These are phyloP conservation scores for Lasioglossum vierecki DNA, from an alignment of 2,888 invertebrate species.

Conservation along the genomic window DNA sequence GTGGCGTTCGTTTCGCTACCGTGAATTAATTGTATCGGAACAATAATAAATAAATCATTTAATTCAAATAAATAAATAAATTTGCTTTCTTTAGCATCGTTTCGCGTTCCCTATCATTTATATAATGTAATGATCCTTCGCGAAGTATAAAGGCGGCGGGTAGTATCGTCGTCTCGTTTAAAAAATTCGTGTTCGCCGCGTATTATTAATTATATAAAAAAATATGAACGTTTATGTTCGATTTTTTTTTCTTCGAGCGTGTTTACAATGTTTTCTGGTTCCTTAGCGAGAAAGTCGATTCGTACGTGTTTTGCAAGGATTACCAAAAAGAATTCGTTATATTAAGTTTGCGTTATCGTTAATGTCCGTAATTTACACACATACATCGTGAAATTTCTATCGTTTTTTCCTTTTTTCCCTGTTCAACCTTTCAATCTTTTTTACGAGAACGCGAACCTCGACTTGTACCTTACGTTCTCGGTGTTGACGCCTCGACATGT, in stretches of 20 bases:
- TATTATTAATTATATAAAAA: conserved; percentile 68
- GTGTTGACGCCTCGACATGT: background rate
- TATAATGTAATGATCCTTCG: conserved; percentile 73
- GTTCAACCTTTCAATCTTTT: conserved; percentile 8
- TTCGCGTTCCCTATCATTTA: conserved; percentile 73
- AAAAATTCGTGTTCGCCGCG: conserved; percentile 68
- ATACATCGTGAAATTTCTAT: conserved; percentile 31
- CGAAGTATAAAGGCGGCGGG: conserved; percentile 69
- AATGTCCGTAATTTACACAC: conserved; percentile 45
- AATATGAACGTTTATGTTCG: conserved; percentile 76
- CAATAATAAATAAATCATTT: conserved; percentile 82
- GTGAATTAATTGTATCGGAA: conserved; percentile 74
- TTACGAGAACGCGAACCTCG: conserved; percentile 45
- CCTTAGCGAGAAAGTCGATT: conserved; percentile 71
- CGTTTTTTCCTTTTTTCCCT: background rate
- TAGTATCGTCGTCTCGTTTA: conserved; percentile 56
- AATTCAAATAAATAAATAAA: conserved; percentile 84
- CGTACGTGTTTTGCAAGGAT: conserved; percentile 45
- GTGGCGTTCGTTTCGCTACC: conserved; percentile 74
- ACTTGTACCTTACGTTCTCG: conserved; percentile 45
- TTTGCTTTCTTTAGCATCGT: conserved; percentile 80
- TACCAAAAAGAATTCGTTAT: conserved; percentile 48
- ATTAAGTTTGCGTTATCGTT: conserved; percentile 36
- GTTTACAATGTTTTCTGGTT: conserved; percentile 65
- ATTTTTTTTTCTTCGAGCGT: conserved; percentile 64